phyloP scores from a whole-genome alignment of 2,113 vertebrate genomes.

The Gallinago jamesoni region DNA sequence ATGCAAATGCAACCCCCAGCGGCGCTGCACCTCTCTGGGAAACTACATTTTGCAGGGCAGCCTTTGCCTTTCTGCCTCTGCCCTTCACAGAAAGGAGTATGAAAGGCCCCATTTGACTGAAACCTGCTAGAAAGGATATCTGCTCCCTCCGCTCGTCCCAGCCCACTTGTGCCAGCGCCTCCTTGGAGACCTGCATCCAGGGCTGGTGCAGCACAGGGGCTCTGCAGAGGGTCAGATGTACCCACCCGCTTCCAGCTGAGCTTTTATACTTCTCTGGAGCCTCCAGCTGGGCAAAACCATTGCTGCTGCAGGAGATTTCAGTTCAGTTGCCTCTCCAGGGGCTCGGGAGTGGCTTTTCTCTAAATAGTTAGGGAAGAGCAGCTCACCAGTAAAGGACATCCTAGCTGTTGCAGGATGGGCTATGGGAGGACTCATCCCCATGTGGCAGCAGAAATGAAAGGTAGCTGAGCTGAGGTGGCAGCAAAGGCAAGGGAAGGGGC shows the following conservation, averaged over 20 bases:
- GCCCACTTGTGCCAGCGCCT: background rate
- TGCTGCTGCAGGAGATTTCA: background rate
- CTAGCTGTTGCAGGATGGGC: background rate
- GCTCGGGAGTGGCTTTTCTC: fast-evolving
- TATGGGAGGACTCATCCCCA: fast-evolving
- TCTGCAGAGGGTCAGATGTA: background rate
- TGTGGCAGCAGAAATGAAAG: background rate
- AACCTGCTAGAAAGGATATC: background rate
- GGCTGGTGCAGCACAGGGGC: background rate
- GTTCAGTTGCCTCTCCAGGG: background rate
- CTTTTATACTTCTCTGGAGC: background rate
- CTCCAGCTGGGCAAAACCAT: background rate
- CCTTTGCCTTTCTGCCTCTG: background rate
- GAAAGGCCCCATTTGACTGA: background rate
- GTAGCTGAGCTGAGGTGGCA: background rate
- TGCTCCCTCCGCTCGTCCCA: background rate
- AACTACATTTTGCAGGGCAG: background rate
- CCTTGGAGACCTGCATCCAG: background rate
- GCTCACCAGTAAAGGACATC: background rate
- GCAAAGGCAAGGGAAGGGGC: background rate
- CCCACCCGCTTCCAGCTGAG: background rate
- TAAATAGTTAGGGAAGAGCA: background rate
- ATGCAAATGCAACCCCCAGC: background rate
- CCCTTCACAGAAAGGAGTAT: background rate
- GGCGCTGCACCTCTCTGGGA: background rate